A percentile compares a stretch with the other conserved stretches of the same genome.
Conservation (phyloP, 1,140 invertebrate genomes). For the Trichonephila inaurata region DNA sequence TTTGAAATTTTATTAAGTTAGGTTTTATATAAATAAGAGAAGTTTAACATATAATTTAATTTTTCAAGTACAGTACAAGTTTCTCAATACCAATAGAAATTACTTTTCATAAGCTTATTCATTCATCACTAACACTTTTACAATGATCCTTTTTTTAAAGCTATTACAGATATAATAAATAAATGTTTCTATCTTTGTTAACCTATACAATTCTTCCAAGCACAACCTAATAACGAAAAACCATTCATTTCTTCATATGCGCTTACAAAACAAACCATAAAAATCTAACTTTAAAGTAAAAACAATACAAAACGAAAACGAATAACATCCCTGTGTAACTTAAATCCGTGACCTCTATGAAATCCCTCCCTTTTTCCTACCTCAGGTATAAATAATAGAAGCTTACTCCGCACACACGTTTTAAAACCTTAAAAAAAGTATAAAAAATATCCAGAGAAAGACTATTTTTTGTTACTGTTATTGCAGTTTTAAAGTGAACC, state of each 20-base stretch:
- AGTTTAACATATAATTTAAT: too few relatives aligned
- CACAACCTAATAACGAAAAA: neutral
- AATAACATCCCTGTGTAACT: neutral
- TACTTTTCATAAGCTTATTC: too few relatives aligned
- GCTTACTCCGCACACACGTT: conserved; percentile 40
- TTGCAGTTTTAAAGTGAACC: conserved; percentile 18
- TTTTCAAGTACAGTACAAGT: too few relatives aligned
- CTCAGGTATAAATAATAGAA: conserved; percentile 39
- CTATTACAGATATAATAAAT: too few relatives aligned
- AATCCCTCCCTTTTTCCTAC: neutral
- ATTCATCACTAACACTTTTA: too few relatives aligned
- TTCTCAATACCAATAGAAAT: too few relatives aligned
- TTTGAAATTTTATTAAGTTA: too few relatives aligned
- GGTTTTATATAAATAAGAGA: too few relatives aligned
- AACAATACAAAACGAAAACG: conserved; percentile 12
- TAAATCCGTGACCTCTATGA: conserved; percentile 13
- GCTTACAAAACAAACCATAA: neutral
- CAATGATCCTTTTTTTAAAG: too few relatives aligned
- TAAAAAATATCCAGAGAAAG: neutral
- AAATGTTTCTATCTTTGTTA: too few relatives aligned
- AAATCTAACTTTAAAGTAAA: conserved; percentile 30
- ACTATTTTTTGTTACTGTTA: neutral
- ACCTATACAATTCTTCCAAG: too few relatives aligned
- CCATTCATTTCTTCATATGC: neutral
- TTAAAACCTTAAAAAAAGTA: conserved; percentile 1